Evolutionary conservation across 2,113 vertebrate species (phyloP).

Genomic region (Rafetus swinhoei): DNA sequence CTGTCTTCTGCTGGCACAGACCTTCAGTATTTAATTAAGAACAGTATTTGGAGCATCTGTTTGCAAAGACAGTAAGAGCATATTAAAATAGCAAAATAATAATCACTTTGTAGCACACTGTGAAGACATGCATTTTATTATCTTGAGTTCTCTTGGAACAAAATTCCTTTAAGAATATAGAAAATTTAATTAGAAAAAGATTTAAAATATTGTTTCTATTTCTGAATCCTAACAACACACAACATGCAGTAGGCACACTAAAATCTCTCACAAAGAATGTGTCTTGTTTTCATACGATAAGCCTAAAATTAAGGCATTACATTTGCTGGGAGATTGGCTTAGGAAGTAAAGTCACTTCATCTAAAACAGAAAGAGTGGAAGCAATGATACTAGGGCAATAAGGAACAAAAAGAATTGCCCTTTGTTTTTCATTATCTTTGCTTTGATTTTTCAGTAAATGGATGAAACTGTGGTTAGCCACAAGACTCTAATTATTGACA

Average conservation of each 20-base stretch:
- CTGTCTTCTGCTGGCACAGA: slow-evolving; percentile 52
- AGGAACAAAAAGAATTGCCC: slow-evolving; percentile 29
- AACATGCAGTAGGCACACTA: background rate
- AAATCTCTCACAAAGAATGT: slow-evolving; percentile 19
- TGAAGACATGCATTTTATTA: slow-evolving; percentile 31
- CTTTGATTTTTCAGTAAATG: slow-evolving; percentile 8
- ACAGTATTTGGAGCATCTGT: slow-evolving; percentile 62
- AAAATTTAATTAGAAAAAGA: slow-evolving; percentile 6
- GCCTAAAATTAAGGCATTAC: slow-evolving; percentile 51
- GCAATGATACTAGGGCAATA: slow-evolving; percentile 25
- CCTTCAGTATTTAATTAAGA: slow-evolving; percentile 58
- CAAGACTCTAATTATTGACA: slow-evolving; percentile 4
- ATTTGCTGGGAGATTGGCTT: slow-evolving; percentile 42
- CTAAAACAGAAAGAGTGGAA: slow-evolving; percentile 13
- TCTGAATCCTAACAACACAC: slow-evolving; percentile 2
- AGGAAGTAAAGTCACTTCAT: slow-evolving; percentile 32
- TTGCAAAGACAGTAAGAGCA: slow-evolving; percentile 50
- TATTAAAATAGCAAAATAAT: slow-evolving; percentile 47
- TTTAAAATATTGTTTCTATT: slow-evolving; percentile 36
- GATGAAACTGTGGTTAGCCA: background rate
- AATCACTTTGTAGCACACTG: slow-evolving; percentile 22
- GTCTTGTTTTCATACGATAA: slow-evolving; percentile 29
- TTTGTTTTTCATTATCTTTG: slow-evolving; percentile 17
- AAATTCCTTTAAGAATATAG: slow-evolving; percentile 29
- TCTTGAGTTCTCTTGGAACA: slow-evolving; percentile 46